Conservation (phyloP, 64 coral and sea anemone genomes). For the Pocillopora damicornis region DNA sequence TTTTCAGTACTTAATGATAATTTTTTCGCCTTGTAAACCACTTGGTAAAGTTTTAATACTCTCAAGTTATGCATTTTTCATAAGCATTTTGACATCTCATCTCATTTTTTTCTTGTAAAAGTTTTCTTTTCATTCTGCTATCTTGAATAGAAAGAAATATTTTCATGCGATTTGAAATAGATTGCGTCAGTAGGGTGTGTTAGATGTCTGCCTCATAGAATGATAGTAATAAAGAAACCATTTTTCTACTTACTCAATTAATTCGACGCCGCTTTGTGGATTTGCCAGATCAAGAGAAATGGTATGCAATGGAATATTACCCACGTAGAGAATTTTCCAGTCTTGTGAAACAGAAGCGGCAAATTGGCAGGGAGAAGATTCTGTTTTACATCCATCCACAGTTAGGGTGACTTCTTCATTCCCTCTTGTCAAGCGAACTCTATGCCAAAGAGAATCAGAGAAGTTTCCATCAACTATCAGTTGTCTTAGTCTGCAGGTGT, state of each 20-base stretch:
- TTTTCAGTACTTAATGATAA: background rate
- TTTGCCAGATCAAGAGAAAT: constrained; percentile 15
- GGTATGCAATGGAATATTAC: constrained; percentile 8
- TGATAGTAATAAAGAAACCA: background rate
- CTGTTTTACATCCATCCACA: constrained; percentile 43
- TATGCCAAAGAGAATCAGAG: constrained; percentile 70
- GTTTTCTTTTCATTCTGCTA: background rate
- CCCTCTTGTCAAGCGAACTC: constrained; percentile 40
- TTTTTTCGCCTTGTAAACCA: background rate
- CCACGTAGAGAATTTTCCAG: constrained; percentile 36
- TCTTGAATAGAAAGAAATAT: background rate
- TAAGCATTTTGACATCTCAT: background rate
- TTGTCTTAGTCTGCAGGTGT: constrained; percentile 13
- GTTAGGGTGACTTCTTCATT: constrained; percentile 19
- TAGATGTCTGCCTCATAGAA: background rate
- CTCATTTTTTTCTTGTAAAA: background rate
- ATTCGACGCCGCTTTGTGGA: background rate
- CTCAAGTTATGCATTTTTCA: constrained; percentile 8
- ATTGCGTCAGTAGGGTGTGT: too few relatives aligned
- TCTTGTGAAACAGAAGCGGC: background rate
- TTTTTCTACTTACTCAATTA: background rate
- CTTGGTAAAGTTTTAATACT: background rate
- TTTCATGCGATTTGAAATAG: too few relatives aligned
- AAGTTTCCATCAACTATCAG: constrained; percentile 57
- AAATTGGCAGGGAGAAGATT: background rate